These are phyloP conservation scores for Epinephelus coioides DNA, from an alignment of 2,797 vertebrate genomes.

Conservation along the genomic window DNA sequence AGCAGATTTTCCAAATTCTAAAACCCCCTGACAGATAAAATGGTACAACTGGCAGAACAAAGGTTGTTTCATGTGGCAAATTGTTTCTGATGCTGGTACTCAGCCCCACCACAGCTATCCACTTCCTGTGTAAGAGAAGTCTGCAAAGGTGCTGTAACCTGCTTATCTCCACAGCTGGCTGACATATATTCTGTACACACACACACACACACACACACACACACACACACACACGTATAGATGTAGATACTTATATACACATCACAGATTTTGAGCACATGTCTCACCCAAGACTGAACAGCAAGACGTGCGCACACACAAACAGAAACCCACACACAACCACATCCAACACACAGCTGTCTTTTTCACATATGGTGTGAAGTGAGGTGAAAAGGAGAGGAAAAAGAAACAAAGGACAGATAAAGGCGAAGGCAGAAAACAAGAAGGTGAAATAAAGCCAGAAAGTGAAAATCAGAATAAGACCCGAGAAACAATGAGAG, in stretches of 20 bases:
- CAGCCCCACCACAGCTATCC: conserved; percentile 30
- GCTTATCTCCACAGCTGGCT: conserved; percentile 59
- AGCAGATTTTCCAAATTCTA: not conserved
- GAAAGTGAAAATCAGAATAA: not conserved
- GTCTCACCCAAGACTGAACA: conserved; percentile 19
- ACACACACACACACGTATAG: not conserved
- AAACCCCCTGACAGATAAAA: conserved; percentile 14
- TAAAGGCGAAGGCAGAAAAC: not conserved
- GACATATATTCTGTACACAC: conserved; percentile 28
- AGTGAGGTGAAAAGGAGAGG: conserved; percentile 4
- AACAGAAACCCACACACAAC: conserved; percentile 45
- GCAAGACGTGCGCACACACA: conserved; percentile 11
- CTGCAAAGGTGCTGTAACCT: conserved; percentile 47
- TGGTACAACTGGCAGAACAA: conserved; percentile 25
- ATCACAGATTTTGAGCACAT: conserved; percentile 38
- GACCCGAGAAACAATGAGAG: not conserved
- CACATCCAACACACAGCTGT: conserved; percentile 62
- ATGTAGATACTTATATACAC: conserved; percentile 34
- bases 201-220: not conserved
- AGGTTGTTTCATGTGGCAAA: conserved; percentile 44
- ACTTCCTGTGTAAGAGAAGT: conserved; percentile 61
- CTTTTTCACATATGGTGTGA: conserved; percentile 28
- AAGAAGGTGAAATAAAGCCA: not conserved
- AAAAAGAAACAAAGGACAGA: not conserved
- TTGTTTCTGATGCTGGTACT: conserved; percentile 47